These are phyloP conservation scores for Crocidura indochinensis DNA, from an alignment of 2,797 vertebrate species.

Conservation along the genomic window DNA sequence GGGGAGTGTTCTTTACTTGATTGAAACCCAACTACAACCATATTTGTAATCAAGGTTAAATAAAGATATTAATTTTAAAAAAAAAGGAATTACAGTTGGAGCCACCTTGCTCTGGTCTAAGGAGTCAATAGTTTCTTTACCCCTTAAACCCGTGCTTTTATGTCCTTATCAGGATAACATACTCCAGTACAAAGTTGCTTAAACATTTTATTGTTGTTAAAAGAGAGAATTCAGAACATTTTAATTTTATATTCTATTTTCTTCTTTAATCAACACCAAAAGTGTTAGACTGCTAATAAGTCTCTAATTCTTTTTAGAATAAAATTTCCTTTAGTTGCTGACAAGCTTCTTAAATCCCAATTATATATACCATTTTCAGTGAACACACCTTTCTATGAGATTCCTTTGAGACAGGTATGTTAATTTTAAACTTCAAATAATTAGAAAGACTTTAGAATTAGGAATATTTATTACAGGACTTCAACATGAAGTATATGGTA, in stretches of 20 bases:
- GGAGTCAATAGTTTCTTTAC: neutral
- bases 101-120: neutral
- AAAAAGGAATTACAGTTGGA: no score
- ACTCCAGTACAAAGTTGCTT: neutral
- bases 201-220: constrained; percentile 35
- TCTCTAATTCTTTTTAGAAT: constrained; percentile 22
- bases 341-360: constrained; percentile 42
- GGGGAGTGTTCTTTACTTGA: no score
- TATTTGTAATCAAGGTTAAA: no score
- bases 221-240: neutral
- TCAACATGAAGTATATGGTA: neutral
- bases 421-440: constrained; percentile 45
- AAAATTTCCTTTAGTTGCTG: constrained; percentile 44
- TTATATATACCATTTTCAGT: constrained; percentile 24
- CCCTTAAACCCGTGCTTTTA: neutral
- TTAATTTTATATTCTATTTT: constrained; percentile 22
- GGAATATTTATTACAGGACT: constrained; percentile 38
- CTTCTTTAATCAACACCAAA: constrained; percentile 36
- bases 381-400: constrained; percentile 42
- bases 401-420: constrained; percentile 4
- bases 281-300: neutral
- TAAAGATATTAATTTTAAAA: neutral
- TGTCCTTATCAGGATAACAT: neutral
- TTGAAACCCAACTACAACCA: no score
- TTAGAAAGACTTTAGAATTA: constrained; percentile 39